Conservation (phyloP, 1,140 invertebrate species). For the Berghia stephanieae region DNA sequence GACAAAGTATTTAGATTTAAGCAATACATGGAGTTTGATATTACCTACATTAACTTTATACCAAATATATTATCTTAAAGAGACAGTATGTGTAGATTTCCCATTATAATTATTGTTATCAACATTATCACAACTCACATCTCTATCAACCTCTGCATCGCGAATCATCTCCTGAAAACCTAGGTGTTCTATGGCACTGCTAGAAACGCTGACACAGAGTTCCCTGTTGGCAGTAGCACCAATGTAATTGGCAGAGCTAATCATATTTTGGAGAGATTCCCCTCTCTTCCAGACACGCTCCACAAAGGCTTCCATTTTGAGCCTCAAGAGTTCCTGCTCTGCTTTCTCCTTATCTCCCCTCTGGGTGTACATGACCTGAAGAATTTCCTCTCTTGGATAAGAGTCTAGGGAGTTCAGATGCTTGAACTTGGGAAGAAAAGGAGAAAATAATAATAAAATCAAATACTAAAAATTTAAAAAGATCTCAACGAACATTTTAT, state of each 20-base stretch:
- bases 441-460: constrained; percentile 21
- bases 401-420: constrained; percentile 34
- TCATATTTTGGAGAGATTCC: constrained; percentile 14
- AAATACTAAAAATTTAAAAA: background rate
- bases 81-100: too few species aligned
- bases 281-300: constrained; percentile 41
- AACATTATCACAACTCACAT: too few species aligned
- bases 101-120: too few species aligned
- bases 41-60: too few species aligned
- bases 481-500: background rate
- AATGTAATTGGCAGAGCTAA: constrained; percentile 21
- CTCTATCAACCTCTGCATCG: constrained; percentile 43
- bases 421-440: too few species aligned
- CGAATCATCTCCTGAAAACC: constrained; percentile 49
- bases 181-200: constrained; percentile 48
- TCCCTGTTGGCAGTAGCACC: constrained; percentile 25
- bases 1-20: too few species aligned
- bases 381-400: constrained; percentile 48
- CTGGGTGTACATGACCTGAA: constrained; percentile 41
- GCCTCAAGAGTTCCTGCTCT: constrained; percentile 33
- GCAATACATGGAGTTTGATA: too few species aligned
- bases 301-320: constrained; percentile 42
- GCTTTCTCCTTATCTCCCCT: constrained; percentile 40
- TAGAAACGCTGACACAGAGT: constrained; percentile 49
- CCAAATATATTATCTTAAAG: too few species aligned